These are phyloP conservation scores for Phragmatobia fuliginosa DNA, from an alignment of 2,888 invertebrate species.

Conservation along the genomic window DNA sequence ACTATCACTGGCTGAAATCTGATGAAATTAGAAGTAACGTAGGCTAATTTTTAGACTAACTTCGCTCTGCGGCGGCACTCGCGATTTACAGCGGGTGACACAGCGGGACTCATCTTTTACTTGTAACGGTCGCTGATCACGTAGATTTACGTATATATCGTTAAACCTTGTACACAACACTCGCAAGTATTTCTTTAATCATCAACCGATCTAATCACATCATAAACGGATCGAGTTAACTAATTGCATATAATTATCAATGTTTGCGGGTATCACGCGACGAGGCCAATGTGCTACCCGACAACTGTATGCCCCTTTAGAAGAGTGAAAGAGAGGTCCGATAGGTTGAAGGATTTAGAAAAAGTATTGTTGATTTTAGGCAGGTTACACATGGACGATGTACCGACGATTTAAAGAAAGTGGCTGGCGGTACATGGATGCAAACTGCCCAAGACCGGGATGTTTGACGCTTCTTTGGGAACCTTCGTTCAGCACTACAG, in stretches of 20 bases:
- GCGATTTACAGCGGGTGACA: too few species aligned
- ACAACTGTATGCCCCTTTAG: conserved; percentile 1
- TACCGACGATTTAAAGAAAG: too few species aligned
- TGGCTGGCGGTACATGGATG: too few species aligned
- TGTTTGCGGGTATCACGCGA: conserved; percentile 35
- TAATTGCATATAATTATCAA: conserved; percentile 38
- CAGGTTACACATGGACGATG: neutral
- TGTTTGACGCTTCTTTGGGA: too few species aligned
- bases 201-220: conserved; percentile 26
- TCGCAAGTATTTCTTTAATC: conserved; percentile 7
- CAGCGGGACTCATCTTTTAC: too few species aligned
- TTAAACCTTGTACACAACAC: neutral
- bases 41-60: too few species aligned
- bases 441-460: too few species aligned
- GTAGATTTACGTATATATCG: neutral
- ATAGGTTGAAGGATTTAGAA: conserved; percentile 2
- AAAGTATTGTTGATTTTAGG: neutral
- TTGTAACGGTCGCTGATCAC: neutral
- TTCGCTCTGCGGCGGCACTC: too few species aligned
- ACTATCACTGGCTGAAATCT: too few species aligned
- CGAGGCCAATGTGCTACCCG: conserved; percentile 17
- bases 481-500: too few species aligned
- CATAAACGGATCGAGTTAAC: conserved; percentile 31
- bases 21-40: too few species aligned
- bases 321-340: conserved; percentile 15